Evolutionary conservation across 2,113 vertebrate species (phyloP).

Genomic region (Todiramphus saurophagus): DNA sequence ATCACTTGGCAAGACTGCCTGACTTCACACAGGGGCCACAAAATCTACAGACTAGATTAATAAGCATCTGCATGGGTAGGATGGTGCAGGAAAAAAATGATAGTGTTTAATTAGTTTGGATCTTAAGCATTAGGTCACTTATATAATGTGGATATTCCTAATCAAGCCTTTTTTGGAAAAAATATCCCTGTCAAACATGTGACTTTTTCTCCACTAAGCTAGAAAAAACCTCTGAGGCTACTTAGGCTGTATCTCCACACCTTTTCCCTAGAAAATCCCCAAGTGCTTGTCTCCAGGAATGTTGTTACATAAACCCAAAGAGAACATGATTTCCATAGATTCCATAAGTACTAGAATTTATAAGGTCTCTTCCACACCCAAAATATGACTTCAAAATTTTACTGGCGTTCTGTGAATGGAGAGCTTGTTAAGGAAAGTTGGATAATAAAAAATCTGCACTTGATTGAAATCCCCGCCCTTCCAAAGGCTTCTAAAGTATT

Average conservation of each 20-base stretch:
- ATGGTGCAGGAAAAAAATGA: neutral
- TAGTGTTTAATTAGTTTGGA: neutral
- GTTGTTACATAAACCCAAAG: neutral
- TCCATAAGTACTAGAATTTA: constrained; percentile 2
- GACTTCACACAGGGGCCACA: neutral
- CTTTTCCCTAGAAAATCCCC: neutral
- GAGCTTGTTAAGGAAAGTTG: constrained; percentile 8
- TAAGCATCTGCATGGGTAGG: neutral
- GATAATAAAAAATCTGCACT: constrained; percentile 11
- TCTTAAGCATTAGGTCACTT: neutral
- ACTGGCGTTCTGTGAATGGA: neutral
- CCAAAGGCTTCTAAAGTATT: constrained; percentile 16
- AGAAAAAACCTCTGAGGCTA: neutral
- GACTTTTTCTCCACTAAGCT: neutral
- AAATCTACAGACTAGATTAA: neutral
- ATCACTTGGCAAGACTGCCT: neutral
- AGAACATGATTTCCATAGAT: constrained; percentile 20
- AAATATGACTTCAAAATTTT: constrained; percentile 2
- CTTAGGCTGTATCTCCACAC: neutral
- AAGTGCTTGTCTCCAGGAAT: neutral
- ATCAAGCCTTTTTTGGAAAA: neutral
- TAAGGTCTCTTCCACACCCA: neutral
- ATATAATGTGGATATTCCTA: neutral
- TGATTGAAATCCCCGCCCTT: neutral
- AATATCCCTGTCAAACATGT: neutral